Conservation (phyloP, 2,113 vertebrate genomes). For the Etheostoma cragini region DNA sequence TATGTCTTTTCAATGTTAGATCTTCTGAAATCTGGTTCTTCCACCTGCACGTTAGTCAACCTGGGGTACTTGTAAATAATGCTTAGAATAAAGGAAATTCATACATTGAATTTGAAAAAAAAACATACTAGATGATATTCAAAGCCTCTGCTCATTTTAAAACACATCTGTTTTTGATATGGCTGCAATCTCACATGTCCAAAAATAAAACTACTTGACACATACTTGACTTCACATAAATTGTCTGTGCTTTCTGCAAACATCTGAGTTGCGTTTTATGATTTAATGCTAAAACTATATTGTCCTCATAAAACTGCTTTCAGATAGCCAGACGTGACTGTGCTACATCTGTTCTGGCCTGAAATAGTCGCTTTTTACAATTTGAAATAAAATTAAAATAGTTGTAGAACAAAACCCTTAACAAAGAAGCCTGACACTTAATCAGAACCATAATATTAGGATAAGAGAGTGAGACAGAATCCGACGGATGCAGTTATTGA, state of each 20-base stretch:
- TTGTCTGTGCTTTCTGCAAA: conserved; percentile 37
- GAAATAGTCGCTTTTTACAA: not conserved
- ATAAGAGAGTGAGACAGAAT: not conserved
- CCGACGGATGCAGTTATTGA: not conserved
- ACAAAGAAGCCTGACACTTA: not conserved
- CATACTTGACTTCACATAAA: conserved; percentile 58
- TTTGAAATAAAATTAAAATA: not conserved
- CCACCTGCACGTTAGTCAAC: conserved; percentile 43
- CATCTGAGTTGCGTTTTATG: conserved; percentile 54
- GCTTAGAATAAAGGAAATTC: conserved; percentile 20
- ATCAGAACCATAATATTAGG: not conserved
- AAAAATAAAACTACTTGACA: conserved; percentile 56
- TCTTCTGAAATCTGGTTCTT: conserved; percentile 8
- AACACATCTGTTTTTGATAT: conserved; percentile 56
- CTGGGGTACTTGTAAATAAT: conserved; percentile 46
- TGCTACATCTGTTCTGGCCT: conserved; percentile 4
- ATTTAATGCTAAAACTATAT: conserved; percentile 48
- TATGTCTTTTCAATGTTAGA: not conserved
- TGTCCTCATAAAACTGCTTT: conserved; percentile 26
- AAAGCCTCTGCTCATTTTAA: conserved; percentile 28
- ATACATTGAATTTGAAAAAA: conserved; percentile 26
- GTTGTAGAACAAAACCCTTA: not conserved
- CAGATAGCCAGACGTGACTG: conserved; percentile 7
- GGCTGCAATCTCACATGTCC: conserved; percentile 31
- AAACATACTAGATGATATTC: conserved; percentile 15